A percentile compares a stretch with the other conserved stretches of the same genome.
Conservation (phyloP, 2,113 vertebrate species). For the Typhlomys cinereus region DNA sequence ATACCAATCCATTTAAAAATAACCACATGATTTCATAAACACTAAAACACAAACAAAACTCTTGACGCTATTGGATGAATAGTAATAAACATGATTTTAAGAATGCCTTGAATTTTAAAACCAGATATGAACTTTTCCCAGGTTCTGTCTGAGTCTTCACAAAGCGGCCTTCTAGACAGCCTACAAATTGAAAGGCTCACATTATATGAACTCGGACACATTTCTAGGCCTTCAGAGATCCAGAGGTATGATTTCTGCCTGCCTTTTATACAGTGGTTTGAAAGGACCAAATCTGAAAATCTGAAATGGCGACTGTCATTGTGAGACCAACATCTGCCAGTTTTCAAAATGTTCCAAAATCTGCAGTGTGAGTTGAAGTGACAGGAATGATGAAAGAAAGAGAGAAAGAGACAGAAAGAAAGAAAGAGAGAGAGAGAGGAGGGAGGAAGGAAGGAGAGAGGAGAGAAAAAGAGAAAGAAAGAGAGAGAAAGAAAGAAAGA, state of each 20-base stretch:
- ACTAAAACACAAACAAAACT: constrained; percentile 53
- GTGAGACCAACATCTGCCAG: background rate
- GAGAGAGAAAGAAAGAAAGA: too few relatives aligned
- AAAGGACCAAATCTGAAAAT: background rate
- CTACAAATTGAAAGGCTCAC: background rate
- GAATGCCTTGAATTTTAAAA: constrained; percentile 42
- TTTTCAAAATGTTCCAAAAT: background rate
- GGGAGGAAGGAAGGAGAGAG: too few relatives aligned
- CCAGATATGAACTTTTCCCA: constrained; percentile 14
- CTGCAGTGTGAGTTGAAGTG: background rate
- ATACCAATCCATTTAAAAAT: constrained; percentile 56
- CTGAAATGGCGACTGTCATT: too few relatives aligned
- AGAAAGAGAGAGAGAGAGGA: too few relatives aligned
- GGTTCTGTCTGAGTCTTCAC: background rate
- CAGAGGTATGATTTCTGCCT: background rate
- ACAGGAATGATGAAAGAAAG: background rate
- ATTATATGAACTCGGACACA: background rate
- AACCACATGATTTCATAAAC: constrained; percentile 38
- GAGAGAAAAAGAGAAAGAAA: too few relatives aligned
- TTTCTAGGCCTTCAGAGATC: background rate
- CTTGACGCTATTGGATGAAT: constrained; percentile 30
- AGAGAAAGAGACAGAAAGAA: background rate
- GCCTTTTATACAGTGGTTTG: background rate
- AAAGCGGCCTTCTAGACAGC: background rate
- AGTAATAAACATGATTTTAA: constrained; percentile 29